These are phyloP conservation scores for Amaurobius ferox DNA, from an alignment of 2,888 invertebrate genomes.

Conservation along the genomic window DNA sequence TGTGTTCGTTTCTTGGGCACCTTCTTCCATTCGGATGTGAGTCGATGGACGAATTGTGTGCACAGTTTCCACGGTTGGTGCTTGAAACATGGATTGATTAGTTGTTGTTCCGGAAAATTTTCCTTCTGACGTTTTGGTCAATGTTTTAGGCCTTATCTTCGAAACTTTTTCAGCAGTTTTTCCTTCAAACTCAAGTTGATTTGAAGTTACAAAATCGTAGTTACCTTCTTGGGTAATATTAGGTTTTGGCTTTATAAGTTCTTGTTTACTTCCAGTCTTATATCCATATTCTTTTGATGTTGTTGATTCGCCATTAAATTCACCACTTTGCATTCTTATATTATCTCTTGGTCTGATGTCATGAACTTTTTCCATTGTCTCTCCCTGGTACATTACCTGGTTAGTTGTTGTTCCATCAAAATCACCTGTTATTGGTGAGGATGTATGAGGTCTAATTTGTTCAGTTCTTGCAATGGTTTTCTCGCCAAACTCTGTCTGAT, in stretches of 20 bases:
- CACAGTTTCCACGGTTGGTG: conserved; percentile 19
- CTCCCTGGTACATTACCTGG: conserved; percentile 32
- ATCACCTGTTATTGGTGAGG: conserved; percentile 19
- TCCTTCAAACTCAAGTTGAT: conserved; percentile 43
- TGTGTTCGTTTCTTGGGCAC: conserved; percentile 26
- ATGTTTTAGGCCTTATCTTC: conserved; percentile 43
- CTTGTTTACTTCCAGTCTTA: conserved; percentile 55
- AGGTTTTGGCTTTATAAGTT: conserved; percentile 52
- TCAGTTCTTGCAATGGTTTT: conserved; percentile 27
- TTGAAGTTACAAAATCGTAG: conserved; percentile 70
- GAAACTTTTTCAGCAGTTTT: conserved; percentile 24
- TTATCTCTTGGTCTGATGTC: conserved; percentile 61
- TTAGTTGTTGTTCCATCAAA: conserved; percentile 64
- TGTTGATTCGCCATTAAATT: conserved; percentile 48
- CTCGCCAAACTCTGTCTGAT: conserved; percentile 17
- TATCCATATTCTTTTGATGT: conserved; percentile 36
- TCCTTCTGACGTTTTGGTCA: conserved; percentile 37
- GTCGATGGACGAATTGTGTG: conserved; percentile 24
- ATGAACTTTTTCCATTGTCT: conserved; percentile 35
- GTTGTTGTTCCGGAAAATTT: conserved; percentile 55
- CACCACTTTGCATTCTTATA: conserved; percentile 32
- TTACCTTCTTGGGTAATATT: conserved; percentile 70
- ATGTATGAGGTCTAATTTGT: conserved; percentile 22
- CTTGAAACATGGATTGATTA: conserved; percentile 45
- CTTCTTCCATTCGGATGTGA: conserved; percentile 23